Percentiles rank a stretch among this genome's conserved stretches.
Evolutionary conservation across 2,113 vertebrate genomes (phyloP).

Genomic region (Ramphastos sulfuratus): DNA sequence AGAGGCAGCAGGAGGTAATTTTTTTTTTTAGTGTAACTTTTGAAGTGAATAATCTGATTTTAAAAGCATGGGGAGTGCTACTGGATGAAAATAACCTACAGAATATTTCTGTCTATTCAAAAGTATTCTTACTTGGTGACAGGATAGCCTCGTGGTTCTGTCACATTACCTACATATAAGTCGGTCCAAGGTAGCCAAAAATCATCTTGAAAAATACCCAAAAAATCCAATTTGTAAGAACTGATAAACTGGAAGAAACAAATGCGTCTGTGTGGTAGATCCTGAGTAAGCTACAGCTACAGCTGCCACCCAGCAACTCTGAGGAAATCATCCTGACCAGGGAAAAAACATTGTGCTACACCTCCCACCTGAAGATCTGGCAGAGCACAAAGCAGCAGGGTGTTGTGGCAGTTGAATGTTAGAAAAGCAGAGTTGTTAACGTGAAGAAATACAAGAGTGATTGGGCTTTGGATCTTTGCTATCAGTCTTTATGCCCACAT

Average conservation of each 20-base stretch:
- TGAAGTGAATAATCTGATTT: neutral
- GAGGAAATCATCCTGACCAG: neutral
- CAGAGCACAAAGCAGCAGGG: neutral
- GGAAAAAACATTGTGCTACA: neutral
- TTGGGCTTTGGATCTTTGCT: neutral
- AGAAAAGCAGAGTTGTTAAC: neutral
- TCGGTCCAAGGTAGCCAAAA: neutral
- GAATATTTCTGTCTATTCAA: neutral
- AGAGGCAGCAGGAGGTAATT: neutral
- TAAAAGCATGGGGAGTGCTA: neutral
- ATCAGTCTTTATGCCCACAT: rapidly evolving
- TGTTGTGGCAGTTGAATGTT: neutral
- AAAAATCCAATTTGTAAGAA: neutral
- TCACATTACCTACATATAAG: neutral
- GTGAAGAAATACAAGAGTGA: neutral
- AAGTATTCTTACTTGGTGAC: neutral
- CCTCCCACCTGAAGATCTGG: neutral
- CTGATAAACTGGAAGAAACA: neutral
- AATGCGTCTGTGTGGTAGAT: neutral
- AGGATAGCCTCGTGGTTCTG: neutral
- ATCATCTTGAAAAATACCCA: neutral
- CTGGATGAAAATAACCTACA: neutral
- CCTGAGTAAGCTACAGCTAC: neutral
- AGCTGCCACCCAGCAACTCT: neutral
- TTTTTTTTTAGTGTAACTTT: neutral